Evolutionary conservation across 1,140 invertebrate species (phyloP).

Genomic region (Drosophila repleta): DNA sequence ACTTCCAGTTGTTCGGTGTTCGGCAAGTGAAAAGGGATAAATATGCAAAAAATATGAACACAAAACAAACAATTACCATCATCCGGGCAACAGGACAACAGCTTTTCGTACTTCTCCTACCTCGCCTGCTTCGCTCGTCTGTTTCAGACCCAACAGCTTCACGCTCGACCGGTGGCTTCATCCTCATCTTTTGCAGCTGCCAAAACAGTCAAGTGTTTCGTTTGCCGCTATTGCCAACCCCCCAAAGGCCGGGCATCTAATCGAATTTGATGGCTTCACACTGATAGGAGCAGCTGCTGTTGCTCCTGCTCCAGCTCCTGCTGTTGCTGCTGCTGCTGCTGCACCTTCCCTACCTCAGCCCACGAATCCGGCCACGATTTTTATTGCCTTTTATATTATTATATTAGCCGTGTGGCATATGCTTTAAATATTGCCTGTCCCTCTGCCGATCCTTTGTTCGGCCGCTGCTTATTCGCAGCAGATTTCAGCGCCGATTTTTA

Average conservation of each 20-base stretch:
- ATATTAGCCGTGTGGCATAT: slow-evolving; percentile 73
- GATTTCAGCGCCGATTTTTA: slow-evolving; percentile 78
- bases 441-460: slow-evolving; percentile 33
- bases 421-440: slow-evolving; percentile 61
- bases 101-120: slow-evolving; percentile 6
- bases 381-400: slow-evolving; percentile 79
- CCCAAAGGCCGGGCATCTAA: slow-evolving; percentile 57
- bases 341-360: slow-evolving; percentile 30
- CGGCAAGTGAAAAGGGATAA: slow-evolving; percentile 12
- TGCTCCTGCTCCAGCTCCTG: slow-evolving; percentile 27
- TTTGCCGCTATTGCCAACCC: slow-evolving; percentile 46
- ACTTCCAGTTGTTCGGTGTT: slow-evolving; percentile 12
- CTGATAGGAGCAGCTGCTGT: slow-evolving; percentile 78
- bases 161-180: slow-evolving; percentile 10
- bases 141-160: slow-evolving; percentile 16
- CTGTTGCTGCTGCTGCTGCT: slow-evolving; percentile 39
- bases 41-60: slow-evolving; percentile 44
- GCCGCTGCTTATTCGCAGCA: slow-evolving; percentile 32
- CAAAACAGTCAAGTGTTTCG: slow-evolving; percentile 57
- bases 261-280: slow-evolving; percentile 80
- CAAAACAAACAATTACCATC: slow-evolving; percentile 51
- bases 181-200: slow-evolving; percentile 53
- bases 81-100: slow-evolving; percentile 37
- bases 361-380: slow-evolving; percentile 49
- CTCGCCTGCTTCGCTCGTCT: too few relatives aligned